These are phyloP conservation scores for Dendroctonus ponderosae DNA, from an alignment of 1,140 invertebrate genomes.

Conservation along the genomic window DNA sequence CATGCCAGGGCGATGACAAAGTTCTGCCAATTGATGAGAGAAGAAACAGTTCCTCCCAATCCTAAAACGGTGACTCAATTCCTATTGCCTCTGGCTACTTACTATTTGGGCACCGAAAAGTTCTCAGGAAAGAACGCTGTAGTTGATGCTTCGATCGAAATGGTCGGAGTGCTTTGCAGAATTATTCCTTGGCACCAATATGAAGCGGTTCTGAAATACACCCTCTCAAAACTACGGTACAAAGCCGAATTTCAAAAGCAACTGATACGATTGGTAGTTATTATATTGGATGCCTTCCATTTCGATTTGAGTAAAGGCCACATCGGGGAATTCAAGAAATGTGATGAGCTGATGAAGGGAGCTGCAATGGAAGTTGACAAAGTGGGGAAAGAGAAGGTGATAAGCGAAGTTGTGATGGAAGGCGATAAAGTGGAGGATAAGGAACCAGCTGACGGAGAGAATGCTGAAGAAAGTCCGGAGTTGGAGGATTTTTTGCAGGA, in stretches of 20 bases:
- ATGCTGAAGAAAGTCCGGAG: not conserved
- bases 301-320: conserved; percentile 77
- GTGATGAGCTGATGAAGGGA: conserved; percentile 13
- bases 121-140: conserved; percentile 75
- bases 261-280: conserved; percentile 74
- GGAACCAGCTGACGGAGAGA: conserved; percentile 39
- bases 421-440: conserved; percentile 33
- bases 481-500: conserved; percentile 40
- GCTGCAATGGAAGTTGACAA: conserved; percentile 29
- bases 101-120: conserved; percentile 76
- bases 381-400: conserved; percentile 36
- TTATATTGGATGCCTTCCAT: conserved; percentile 88
- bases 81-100: conserved; percentile 78
- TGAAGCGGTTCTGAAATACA: conserved; percentile 74
- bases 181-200: conserved; percentile 86
- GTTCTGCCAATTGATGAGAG: conserved; percentile 62
- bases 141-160: conserved; percentile 80
- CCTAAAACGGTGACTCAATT: conserved; percentile 76
- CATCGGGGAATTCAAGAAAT: conserved; percentile 31
- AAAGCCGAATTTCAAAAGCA: conserved; percentile 78
- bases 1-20: conserved; percentile 75
- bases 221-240: conserved; percentile 71
- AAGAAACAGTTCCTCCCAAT: conserved; percentile 59
- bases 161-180: conserved; percentile 71
- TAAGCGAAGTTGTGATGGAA: conserved; percentile 45